Percentiles rank a stretch among this genome's conserved stretches.
Conservation (phyloP, 35 echinoderm and acorn worm genomes). For the Chiridota heheva region DNA sequence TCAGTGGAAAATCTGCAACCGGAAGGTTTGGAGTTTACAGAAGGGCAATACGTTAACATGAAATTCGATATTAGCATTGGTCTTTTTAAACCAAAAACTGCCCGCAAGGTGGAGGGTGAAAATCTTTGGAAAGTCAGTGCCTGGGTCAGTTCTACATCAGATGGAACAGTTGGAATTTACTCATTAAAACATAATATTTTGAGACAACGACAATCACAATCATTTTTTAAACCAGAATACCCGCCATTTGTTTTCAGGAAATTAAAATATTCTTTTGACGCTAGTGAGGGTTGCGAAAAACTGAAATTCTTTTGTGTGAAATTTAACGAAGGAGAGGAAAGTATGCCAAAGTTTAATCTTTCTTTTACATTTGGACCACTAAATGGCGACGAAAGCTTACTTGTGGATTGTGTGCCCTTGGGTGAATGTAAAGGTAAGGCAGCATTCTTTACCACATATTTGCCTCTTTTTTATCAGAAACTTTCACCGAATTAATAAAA, state of each 20-base stretch:
- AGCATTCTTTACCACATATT: no score
- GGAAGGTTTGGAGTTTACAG: neutral
- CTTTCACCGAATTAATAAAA: no score
- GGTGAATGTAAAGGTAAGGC: conserved; percentile 33
- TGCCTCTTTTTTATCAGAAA: no score
- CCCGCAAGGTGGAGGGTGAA: conserved; percentile 25
- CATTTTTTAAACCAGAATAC: conserved; percentile 36
- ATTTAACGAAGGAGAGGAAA: conserved; percentile 34
- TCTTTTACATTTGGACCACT: conserved; percentile 6
- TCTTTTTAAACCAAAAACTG: conserved; percentile 11
- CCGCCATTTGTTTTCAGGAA: conserved; percentile 39
- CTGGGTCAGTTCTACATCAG: conserved; percentile 53
- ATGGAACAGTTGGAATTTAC: conserved; percentile 37
- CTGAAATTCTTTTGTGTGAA: conserved; percentile 66
- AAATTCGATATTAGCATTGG: conserved; percentile 10
- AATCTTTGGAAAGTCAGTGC: conserved; percentile 67
- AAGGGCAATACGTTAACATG: conserved; percentile 15
- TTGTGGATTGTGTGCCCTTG: conserved; percentile 3
- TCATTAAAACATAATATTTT: conserved; percentile 57
- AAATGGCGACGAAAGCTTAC: conserved; percentile 16
- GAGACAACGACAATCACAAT: conserved; percentile 39
- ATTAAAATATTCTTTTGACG: no score
- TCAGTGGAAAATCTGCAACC: no score
- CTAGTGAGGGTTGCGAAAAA: conserved; percentile 60
- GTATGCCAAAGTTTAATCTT: conserved; percentile 15